Conservation (phyloP, 2,113 vertebrate genomes). For the Lepisosteus oculatus region DNA sequence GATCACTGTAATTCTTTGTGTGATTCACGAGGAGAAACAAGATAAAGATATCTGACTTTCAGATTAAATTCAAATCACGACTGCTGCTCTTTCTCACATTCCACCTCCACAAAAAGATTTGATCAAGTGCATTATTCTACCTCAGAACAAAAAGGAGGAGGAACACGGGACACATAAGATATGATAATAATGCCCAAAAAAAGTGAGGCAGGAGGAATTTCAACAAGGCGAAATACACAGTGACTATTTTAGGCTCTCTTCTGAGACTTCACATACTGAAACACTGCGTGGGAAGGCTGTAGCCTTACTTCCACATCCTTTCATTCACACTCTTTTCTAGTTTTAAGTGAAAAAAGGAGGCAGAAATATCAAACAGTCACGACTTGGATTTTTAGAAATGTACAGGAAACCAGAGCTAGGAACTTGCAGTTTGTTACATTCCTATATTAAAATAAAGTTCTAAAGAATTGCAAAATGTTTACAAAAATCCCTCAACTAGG, state of each 20-base stretch:
- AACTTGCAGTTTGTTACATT: no score
- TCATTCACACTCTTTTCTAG: no score
- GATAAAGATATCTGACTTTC: no score
- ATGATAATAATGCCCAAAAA: background rate
- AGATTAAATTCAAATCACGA: background rate
- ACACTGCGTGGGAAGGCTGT: background rate
- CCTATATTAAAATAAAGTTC: no score
- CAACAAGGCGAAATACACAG: slow-evolving; percentile 30
- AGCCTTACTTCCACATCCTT: background rate
- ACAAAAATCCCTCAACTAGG: no score
- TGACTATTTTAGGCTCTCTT: slow-evolving; percentile 40
- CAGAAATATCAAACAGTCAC: no score
- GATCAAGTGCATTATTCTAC: background rate
- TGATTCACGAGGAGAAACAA: no score
- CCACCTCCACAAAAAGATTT: background rate
- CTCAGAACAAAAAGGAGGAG: background rate
- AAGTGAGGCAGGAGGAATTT: slow-evolving; percentile 49
- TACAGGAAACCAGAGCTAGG: no score
- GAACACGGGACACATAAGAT: background rate
- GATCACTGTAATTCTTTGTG: no score
- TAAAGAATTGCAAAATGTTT: no score
- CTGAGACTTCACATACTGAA: slow-evolving; percentile 24
- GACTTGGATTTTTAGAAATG: no score
- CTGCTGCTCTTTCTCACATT: background rate
- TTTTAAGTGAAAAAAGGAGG: no score